Base-by-base conservation (phyloP, 1,140 invertebrate species). In the Trigoniulus corallinus region DNA sequence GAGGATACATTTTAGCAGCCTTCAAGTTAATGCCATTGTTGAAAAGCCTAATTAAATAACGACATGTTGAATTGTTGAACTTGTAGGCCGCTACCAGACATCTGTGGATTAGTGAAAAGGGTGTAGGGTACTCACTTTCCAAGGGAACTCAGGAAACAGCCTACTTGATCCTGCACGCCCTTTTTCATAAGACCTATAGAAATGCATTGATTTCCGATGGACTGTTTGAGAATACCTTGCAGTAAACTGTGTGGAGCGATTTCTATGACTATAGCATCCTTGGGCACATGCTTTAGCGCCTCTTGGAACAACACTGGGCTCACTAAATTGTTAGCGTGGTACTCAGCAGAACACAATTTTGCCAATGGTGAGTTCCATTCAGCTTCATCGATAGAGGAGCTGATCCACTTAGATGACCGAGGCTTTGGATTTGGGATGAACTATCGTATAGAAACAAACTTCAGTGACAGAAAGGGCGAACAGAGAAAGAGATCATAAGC, bases 251-350 rank as follows among this genome's bases (percentile, higher is more conserved):
- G 88, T 1, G 93, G 91, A 20, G 89, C 89, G 53, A 96, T 79
- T 73, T 98, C 93, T 55, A 98, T 78, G 24, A 83, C 76, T 51
- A 96, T 72, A 2, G 91, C 88, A 62, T 89, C 84, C 53, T 79
- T 75, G 2, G 92, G 94, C 1, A 97, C 71, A 61, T 88, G 79
- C 53, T 75, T 63, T 29, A 95, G 58, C 22, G 83, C 88, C 60
- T 92, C 87, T 54, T 74, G 65, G 60, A 79, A 79, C 43, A 75
- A 59, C 0, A 79, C 71, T 46, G 74, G 71, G 54, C 63, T 70
- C 21, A 94, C 72, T 39, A 97, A 71, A 67, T 98, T 98, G 72
- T 96, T 95, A 0, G 94, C 88, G 64, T 94, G 88, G 67, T 98
- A 98, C 21, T 82, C 85, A 4, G 87, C 80, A 41, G 88, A 92